These are phyloP conservation scores for Lordiphosa stackelbergi DNA, from an alignment of 1,140 invertebrate species.

Conservation along the genomic window DNA sequence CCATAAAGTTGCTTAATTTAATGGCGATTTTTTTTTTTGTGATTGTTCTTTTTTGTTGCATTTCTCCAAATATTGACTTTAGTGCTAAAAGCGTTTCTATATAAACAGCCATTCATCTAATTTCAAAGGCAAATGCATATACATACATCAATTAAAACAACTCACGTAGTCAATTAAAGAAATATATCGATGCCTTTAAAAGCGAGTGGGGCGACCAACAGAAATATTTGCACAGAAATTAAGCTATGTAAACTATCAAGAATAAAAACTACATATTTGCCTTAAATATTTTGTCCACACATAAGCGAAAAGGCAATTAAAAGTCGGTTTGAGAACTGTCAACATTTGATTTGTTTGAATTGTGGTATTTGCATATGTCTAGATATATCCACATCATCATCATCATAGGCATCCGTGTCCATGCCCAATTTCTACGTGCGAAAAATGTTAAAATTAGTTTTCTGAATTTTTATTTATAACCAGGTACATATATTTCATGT, in stretches of 20 bases:
- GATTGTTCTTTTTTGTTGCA: slow-evolving; percentile 16
- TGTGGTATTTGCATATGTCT: slow-evolving; percentile 60
- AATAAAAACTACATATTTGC: slow-evolving; percentile 21
- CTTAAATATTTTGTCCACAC: slow-evolving; percentile 24
- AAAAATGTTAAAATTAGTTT: slow-evolving; percentile 66
- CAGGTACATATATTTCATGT: slow-evolving; percentile 30
- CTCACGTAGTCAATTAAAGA: slow-evolving; percentile 44
- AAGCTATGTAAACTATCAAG: slow-evolving; percentile 53
- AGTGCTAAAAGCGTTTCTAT: slow-evolving; percentile 41
- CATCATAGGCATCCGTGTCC: slow-evolving; percentile 9
- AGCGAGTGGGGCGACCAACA: slow-evolving; percentile 17
- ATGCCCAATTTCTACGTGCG: slow-evolving; percentile 43
- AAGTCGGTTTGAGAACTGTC: slow-evolving; percentile 37
- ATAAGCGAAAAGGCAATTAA: slow-evolving; percentile 47
- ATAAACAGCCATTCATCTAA: slow-evolving; percentile 51
- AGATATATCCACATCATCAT: slow-evolving; percentile 36
- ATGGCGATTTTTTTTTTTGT: slow-evolving; percentile 31
- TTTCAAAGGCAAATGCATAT: slow-evolving; percentile 17
- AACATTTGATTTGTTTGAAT: slow-evolving; percentile 63
- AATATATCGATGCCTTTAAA: slow-evolving; percentile 22
- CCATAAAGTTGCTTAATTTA: slow-evolving; percentile 59
- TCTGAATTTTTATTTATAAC: slow-evolving; percentile 50
- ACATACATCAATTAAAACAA: slow-evolving; percentile 27
- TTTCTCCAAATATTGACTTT: slow-evolving; percentile 58
- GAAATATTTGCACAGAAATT: slow-evolving; percentile 52